These are phyloP conservation scores for Spatulosminthurus flaviceps DNA, from an alignment of 2,888 invertebrate genomes.

Conservation along the genomic window DNA sequence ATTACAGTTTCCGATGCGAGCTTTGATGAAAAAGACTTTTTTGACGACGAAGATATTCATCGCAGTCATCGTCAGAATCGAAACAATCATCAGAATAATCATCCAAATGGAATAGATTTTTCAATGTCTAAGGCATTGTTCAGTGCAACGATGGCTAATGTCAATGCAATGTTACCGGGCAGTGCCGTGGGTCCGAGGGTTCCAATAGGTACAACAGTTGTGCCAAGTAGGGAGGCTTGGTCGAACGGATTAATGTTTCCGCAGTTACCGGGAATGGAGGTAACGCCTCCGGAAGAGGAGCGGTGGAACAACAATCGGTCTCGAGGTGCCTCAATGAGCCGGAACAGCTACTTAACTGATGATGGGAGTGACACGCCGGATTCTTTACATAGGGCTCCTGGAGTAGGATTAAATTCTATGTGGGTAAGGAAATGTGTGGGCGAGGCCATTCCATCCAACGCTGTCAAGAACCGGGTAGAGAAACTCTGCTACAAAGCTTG, in stretches of 20 bases:
- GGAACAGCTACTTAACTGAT: not conserved
- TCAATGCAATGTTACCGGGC: slow-evolving; percentile 21
- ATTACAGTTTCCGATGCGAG: slow-evolving; percentile 26
- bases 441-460: slow-evolving; percentile 58
- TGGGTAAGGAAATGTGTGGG: slow-evolving; percentile 62
- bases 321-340: not conserved
- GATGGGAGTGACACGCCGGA: slow-evolving; percentile 1
- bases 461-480: slow-evolving; percentile 60
- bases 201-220: not conserved
- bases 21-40: slow-evolving; percentile 34
- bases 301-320: slow-evolving; percentile 20
- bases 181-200: slow-evolving; percentile 10
- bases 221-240: slow-evolving; percentile 26
- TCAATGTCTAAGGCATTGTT: slow-evolving; percentile 35
- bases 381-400: not conserved
- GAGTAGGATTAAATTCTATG: slow-evolving; percentile 6
- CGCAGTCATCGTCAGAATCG: not conserved
- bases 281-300: not conserved
- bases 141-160: slow-evolving; percentile 40
- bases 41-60: not conserved
- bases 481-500: slow-evolving; percentile 57
- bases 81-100: not conserved
- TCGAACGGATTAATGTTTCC: slow-evolving; percentile 35
- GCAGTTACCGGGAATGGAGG: slow-evolving; percentile 38
- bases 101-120: slow-evolving; percentile 19